Evolutionary conservation across 2,888 invertebrate genomes (phyloP).

Genomic region (Yponomeuta cagnagella): DNA sequence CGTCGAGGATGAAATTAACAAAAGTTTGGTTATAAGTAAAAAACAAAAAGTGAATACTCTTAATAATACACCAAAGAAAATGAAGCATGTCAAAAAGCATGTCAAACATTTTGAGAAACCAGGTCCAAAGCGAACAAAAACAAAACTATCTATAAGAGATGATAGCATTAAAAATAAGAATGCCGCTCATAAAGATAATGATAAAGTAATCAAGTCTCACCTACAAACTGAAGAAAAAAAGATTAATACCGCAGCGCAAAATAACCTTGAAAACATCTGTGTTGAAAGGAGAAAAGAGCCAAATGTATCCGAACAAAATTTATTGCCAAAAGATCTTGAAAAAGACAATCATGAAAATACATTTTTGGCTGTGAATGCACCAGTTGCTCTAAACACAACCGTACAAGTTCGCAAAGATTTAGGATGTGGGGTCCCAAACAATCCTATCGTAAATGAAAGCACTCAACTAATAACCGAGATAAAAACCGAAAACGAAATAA

Average conservation of each 20-base stretch:
- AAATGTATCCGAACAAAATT: no score
- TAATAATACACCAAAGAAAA: no score
- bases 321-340: no score
- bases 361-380: no score
- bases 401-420: background rate
- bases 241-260: background rate
- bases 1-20: background rate
- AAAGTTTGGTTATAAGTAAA: no score
- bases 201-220: background rate
- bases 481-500: conserved; percentile 9
- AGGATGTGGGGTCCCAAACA: background rate
- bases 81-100: no score
- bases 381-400: no score
- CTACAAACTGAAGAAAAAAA: background rate
- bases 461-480: background rate
- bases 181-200: background rate
- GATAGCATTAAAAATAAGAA: background rate
- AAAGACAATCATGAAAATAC: no score
- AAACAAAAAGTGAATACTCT: no score
- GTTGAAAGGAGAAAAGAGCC: background rate
- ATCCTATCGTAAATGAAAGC: background rate
- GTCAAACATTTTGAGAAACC: background rate
- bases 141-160: background rate
- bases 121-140: background rate
- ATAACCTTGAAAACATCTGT: background rate